phyloP scores from a whole-genome alignment of 2,888 invertebrate genomes.

The Lagria hirta region DNA sequence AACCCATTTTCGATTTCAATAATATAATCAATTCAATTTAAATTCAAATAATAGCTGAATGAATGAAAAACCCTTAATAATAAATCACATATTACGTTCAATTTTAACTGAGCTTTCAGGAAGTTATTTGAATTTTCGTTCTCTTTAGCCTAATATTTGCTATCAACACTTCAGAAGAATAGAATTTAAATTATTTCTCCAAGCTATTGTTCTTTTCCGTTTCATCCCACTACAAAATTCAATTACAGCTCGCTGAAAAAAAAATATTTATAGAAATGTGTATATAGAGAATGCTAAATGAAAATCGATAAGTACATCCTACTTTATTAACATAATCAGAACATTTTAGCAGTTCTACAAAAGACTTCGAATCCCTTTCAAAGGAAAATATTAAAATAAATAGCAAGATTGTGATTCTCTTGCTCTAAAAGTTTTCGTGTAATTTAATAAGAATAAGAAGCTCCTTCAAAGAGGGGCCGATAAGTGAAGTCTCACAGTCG shows the following conservation, averaged over 20 bases:
- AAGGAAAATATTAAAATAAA: conserved; percentile 1
- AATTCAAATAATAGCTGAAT: too few relatives aligned
- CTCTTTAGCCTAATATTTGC: conserved; percentile 2
- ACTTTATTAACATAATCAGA: conserved; percentile 2
- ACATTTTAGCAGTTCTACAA: too few relatives aligned
- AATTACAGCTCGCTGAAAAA: conserved; percentile 6
- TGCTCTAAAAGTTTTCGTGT: conserved; percentile 14
- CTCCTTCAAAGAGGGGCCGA: conserved; percentile 7
- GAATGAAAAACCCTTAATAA: conserved; percentile 12
- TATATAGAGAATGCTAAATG: conserved; percentile 1
- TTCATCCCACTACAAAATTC: conserved; percentile 4
- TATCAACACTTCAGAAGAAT: conserved; percentile 7
- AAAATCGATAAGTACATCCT: conserved; percentile 5
- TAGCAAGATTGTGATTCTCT: conserved; percentile 3
- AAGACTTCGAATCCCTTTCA: not conserved
- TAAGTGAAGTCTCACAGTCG: conserved; percentile 16
- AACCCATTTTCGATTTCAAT: too few relatives aligned
- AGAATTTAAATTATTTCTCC: conserved; percentile 8
- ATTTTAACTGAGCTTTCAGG: conserved; percentile 13
- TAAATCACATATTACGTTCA: conserved; percentile 9
- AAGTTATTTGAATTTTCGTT: conserved; percentile 12
- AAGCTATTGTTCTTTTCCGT: conserved; percentile 2
- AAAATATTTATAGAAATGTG: not conserved
- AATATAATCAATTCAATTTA: too few relatives aligned
- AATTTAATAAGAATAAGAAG: conserved; percentile 22